Evolutionary conservation across 2,888 invertebrate species (phyloP), one percentile per base, ranked within the genome.

Genomic region (Papilio elwesi): DNA sequence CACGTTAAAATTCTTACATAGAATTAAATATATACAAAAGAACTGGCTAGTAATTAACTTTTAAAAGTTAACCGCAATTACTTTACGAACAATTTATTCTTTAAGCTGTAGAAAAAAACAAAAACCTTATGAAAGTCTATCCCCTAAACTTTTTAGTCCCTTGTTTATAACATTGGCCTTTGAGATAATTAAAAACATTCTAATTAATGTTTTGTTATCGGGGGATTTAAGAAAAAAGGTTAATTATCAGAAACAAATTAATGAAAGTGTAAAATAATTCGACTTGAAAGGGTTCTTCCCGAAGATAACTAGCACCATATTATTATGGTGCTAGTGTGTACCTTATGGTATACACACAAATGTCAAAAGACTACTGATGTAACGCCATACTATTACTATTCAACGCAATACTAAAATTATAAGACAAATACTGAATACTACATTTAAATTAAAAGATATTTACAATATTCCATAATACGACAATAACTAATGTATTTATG

Each of bases 161-260:
- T 26, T 26, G 13, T 55, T 52, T 66, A 57, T 47, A 49, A 57
- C 55, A 49, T 51, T 15, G 16, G 52, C 52, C 57, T 59, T 67
- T 67, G 36, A 52, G 26, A 43, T 66, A 71, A 67, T 66, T 71
- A 65, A 66, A 64, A 55, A 55, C 65, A 71, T 16, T 55, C 65
- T 65, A 51, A 57, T 57, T 71, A 49, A 55, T 13, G 26, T 71
- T 64, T 64, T 15, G n/a, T 13, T 59, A 38, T 38, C 38, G 9
- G 13, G 36, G 13, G 36, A 59, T 38, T 13, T 38, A 36, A 57
- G 36, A 26, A 57, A 38, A 38, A 55, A 13, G 36, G 7, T 38
- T 38, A 16, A 9, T 43, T 43, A 9, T 43, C 4, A 2, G 26
- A 4, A 52, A n/a, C n/a, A 52, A 15, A 3, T 7, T 15, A 16